Evolutionary conservation across 1,140 invertebrate genomes (phyloP), one percentile per base, ranked within the genome.

Genomic region (Pachypeltis micranthus): DNA sequence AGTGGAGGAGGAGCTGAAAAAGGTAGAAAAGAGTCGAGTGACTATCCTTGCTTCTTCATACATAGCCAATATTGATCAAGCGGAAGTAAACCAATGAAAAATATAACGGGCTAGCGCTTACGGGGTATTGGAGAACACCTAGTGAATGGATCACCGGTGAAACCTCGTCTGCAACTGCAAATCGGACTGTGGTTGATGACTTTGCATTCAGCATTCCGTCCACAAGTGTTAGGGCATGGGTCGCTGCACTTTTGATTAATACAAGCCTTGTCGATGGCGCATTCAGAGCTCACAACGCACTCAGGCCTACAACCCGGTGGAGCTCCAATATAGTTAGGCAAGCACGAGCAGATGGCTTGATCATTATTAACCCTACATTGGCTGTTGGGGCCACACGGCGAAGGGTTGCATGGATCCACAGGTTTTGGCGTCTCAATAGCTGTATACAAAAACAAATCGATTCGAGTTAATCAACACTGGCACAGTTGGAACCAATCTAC

Each of bases 181-280:
- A 88, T 82, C 1, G 87, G 87, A 74, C 83, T 87, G 68, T 91
- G 87, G 72, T 85, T 85, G 14, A 85, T 79, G 31, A 88, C 83
- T 74, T 82, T 77, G 72, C 86, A 89, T 62, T 79, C 74, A 1
- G 87, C 81, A 2, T 74, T 69, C n/a, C 71, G 67, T 12, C 80
- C 81, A 70, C 81, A 83, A 12, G 75, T 72, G 60, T 79, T 77
- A 27, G 75, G 70, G 66, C 80, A 79, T 23, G 79, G 79, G 66
- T 78, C 73, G 16, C 61, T 67, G 65, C 81, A 83, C 66, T 77
- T 78, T 44, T 76, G 69, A 61, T 76, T 78, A 14, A 75, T 75
- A 62, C 78, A 79, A 12, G 77, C 74, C 31, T 74, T 70, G 44
- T 74, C 73, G 57, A 67, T 68, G 12, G 70, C 70, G 73, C 76